These are phyloP conservation scores for Mohoua ochrocephala DNA, from an alignment of 2,113 vertebrate species.

Conservation along the genomic window DNA sequence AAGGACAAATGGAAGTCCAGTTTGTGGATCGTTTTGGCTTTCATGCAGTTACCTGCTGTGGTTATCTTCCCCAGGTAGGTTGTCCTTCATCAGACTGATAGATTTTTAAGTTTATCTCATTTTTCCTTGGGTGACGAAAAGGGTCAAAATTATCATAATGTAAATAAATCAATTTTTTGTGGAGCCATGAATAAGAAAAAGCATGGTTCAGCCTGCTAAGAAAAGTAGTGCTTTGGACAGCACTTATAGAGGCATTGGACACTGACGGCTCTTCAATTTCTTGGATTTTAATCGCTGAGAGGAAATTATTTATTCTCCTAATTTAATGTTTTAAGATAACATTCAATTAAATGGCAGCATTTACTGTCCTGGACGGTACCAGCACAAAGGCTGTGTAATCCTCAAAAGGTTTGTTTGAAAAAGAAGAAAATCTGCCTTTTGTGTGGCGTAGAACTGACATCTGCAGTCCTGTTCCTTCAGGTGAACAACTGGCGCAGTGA, in stretches of 20 bases:
- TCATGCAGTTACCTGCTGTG: slow-evolving; percentile 85
- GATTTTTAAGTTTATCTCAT: neutral
- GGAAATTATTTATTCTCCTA: neutral
- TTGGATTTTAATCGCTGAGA: neutral
- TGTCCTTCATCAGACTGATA: neutral
- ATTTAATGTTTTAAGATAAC: neutral
- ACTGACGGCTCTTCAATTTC: neutral
- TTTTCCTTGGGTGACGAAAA: neutral
- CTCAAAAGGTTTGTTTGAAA: neutral
- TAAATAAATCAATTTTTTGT: neutral
- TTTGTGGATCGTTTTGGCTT: slow-evolving; percentile 86
- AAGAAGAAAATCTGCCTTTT: neutral
- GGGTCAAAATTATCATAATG: neutral
- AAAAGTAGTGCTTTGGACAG: neutral
- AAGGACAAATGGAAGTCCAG: slow-evolving; percentile 55
- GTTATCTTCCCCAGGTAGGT: slow-evolving; percentile 89
- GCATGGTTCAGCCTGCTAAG: neutral
- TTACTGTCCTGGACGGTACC: neutral
- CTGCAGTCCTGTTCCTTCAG: slow-evolving; percentile 55
- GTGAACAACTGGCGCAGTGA: slow-evolving; percentile 91
- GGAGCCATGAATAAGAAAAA: neutral
- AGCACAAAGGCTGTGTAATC: neutral
- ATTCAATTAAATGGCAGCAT: neutral
- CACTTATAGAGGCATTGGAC: neutral
- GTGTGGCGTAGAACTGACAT: neutral